phyloP scores from a whole-genome alignment of 2,113 vertebrate genomes.

The Lepidothrix coronata region DNA sequence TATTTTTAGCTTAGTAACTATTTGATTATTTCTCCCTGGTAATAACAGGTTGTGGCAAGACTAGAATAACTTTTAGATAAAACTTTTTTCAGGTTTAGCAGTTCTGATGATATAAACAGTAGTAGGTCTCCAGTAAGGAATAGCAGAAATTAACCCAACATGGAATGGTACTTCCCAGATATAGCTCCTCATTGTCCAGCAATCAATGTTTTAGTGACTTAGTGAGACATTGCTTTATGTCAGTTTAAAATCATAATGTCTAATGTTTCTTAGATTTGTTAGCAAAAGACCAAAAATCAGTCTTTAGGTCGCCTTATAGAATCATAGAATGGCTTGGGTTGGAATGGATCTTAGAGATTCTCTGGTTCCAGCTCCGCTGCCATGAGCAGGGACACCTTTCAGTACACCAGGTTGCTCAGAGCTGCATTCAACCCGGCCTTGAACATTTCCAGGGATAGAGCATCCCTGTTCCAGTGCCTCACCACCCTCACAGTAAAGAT shows the following conservation, averaged over 20 bases:
- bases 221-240: neutral
- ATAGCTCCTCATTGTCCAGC: neutral
- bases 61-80: neutral
- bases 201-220: neutral
- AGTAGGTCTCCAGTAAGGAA: neutral
- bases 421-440: neutral
- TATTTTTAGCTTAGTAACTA: neutral
- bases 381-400: neutral
- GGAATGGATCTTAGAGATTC: neutral
- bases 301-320: neutral
- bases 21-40: neutral
- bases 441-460: neutral
- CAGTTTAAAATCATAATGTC: neutral
- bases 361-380: neutral
- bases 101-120: neutral
- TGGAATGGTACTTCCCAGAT: neutral
- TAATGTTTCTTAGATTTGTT: neutral
- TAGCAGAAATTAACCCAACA: neutral
- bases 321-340: neutral
- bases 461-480: neutral
- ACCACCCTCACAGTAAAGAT: neutral
- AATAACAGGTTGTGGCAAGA: neutral
- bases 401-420: neutral
- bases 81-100: neutral
- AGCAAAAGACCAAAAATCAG: neutral